Conservation (phyloP, 2,113 vertebrate genomes). For the Garra rufa region DNA sequence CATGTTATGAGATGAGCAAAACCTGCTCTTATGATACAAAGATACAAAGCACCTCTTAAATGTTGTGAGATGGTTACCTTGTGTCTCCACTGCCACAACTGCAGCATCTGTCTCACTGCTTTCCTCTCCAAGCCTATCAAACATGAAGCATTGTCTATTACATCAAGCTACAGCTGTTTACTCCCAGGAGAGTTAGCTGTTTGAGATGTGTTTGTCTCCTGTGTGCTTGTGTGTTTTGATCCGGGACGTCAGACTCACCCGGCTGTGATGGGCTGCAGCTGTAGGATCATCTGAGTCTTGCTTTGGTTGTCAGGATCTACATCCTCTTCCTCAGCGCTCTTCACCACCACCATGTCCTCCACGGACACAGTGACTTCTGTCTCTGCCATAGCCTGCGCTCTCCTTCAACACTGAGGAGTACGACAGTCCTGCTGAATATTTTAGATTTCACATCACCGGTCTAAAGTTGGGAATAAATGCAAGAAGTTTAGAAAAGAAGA, state of each 20-base stretch:
- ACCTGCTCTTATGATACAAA: neutral
- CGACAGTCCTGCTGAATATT: neutral
- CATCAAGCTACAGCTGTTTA: neutral
- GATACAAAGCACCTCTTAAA: neutral
- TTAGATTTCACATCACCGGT: neutral
- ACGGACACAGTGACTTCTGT: slow-evolving; percentile 91
- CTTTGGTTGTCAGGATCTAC: slow-evolving; percentile 83
- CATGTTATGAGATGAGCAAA: neutral
- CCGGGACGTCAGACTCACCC: slow-evolving; percentile 77
- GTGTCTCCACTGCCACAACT: slow-evolving; percentile 86
- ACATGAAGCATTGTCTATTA: slow-evolving; percentile 40
- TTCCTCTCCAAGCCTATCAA: slow-evolving; percentile 85
- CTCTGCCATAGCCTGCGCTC: slow-evolving; percentile 83
- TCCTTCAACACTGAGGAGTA: slow-evolving; percentile 31
- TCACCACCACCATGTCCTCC: slow-evolving; percentile 90
- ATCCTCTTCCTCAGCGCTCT: slow-evolving; percentile 81
- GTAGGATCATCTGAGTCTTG: slow-evolving; percentile 93
- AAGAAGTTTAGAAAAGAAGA: too few relatives aligned
- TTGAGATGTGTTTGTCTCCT: neutral
- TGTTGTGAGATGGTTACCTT: slow-evolving; percentile 66
- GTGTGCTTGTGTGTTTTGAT: neutral
- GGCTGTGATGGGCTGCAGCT: slow-evolving; percentile 89
- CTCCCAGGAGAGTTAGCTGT: neutral
- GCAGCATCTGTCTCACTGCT: slow-evolving; percentile 82
- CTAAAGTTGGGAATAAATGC: neutral